Base-by-base conservation (phyloP, 2,888 invertebrate genomes). In the Xestia c-nigrum region DNA sequence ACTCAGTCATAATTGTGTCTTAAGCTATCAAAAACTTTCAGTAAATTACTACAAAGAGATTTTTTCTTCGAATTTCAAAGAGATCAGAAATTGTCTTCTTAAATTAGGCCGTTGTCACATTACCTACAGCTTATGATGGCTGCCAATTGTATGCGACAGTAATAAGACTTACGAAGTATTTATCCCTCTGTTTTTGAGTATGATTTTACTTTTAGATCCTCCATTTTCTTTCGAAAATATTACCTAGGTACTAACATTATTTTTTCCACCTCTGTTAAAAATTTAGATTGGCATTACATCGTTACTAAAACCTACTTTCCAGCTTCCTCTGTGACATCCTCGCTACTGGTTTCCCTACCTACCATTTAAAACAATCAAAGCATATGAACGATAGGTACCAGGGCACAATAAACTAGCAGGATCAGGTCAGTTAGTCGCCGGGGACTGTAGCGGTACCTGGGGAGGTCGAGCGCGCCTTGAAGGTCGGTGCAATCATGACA, bases 391-490 rank as follows among this genome's bases (percentile, higher is more conserved):
- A 59, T 66, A 64, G n/a, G 43, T 64, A 85, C 83, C 81, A 79
- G 71, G 74, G 16, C 21, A 46, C 43, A 63, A 68, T 61, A 55
- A 69, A 81, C 38, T 61, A 52, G 68, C 57, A 63, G 66, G 81
- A 77, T 70, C 75, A 69, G 72, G 84, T 78, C 46, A 57, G 86
- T 86, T 88, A 88, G 85, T 88, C 80, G 80, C 80, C 80, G 82
- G 84, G 87, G 85, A 83, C 86, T 84, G 74, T 85, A 71, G 91
- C 16, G n/a, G 94, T 98, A 98, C 98, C 98, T 97, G 98, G 97
- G 89, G 97, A 97, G 83, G 97, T 97, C 90, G 98, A 97, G 92
- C 98, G 98, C 90, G 98, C 98, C 97, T 98, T 98, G 97, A 98
- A 98, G 94, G 98, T 98, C 89, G 98, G 98, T 89, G 97, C 97